A percentile compares a stretch with the other conserved stretches of the same genome.
Evolutionary conservation across 2,888 invertebrate species (phyloP).

Genomic region (Pterobdella sp.): DNA sequence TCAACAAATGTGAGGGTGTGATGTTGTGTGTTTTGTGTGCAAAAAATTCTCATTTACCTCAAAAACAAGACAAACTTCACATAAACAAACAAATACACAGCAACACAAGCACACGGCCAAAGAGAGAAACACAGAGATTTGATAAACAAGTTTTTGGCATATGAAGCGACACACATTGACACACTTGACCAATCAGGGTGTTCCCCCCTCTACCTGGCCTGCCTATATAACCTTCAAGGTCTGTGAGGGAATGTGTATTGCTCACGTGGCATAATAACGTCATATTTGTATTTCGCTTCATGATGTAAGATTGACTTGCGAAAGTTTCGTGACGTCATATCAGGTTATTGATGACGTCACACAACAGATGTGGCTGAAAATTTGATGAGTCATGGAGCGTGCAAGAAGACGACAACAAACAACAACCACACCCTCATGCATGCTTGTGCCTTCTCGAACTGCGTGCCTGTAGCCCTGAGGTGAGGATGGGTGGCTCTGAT

Average conservation of each 20-base stretch:
- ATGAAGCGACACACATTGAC: conserved; percentile 43
- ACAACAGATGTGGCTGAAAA: conserved; percentile 42
- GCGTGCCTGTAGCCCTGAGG: too few relatives aligned
- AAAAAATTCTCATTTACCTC: background rate
- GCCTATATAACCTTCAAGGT: conserved; percentile 46
- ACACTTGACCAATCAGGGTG: conserved; percentile 43
- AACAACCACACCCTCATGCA: conserved; percentile 45
- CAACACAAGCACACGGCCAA: conserved; percentile 24
- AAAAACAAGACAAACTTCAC: background rate
- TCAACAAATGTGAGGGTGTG: conserved; percentile 30
- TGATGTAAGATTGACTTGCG: too few relatives aligned
- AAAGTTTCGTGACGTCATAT: too few relatives aligned
- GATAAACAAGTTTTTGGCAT: conserved; percentile 41
- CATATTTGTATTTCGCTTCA: conserved; percentile 2
- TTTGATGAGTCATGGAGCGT: conserved; percentile 41
- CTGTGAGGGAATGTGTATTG: conserved; percentile 21
- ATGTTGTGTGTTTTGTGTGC: background rate
- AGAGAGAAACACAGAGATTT: conserved; percentile 34
- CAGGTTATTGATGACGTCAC: too few relatives aligned
- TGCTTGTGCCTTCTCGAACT: conserved; percentile 46
- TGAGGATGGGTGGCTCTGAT: too few relatives aligned
- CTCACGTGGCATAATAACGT: background rate
- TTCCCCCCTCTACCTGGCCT: conserved; percentile 46
- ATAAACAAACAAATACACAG: conserved; percentile 5
- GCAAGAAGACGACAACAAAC: conserved; percentile 40